Percentiles rank a stretch among this genome's conserved stretches.
Conservation (phyloP, 2,888 invertebrate species). For the Phymatocera aterrima region DNA sequence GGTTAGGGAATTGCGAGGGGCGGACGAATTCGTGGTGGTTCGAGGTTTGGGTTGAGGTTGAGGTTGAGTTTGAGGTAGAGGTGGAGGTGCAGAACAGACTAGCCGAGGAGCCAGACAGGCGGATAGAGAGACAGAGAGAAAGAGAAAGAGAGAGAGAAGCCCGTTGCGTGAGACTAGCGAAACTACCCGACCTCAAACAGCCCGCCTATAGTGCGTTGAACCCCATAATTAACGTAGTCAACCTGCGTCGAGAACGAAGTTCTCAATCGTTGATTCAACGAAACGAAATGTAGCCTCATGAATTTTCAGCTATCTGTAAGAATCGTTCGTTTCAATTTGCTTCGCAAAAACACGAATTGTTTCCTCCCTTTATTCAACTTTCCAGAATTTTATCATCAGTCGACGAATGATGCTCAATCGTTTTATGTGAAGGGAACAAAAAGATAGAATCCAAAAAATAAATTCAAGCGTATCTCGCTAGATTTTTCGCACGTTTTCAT, state of each 20-base stretch:
- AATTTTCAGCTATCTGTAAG: too few species aligned
- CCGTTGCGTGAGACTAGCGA: conserved; percentile 59
- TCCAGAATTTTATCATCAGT: too few species aligned
- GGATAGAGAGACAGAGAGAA: conserved; percentile 14
- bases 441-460: too few species aligned
- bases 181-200: conserved; percentile 51
- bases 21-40: neutral
- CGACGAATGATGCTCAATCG: too few species aligned
- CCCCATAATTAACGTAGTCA: conserved; percentile 64
- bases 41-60: neutral
- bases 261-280: neutral
- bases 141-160: conserved; percentile 44
- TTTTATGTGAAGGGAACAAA: too few species aligned
- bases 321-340: neutral
- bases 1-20: conserved; percentile 18
- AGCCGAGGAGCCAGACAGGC: conserved; percentile 37
- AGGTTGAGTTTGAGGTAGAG: neutral
- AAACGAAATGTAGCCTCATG: neutral
- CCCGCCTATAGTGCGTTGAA: conserved; percentile 61
- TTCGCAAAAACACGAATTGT: too few species aligned
- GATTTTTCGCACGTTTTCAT: too few species aligned
- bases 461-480: too few species aligned
- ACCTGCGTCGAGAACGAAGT: conserved; percentile 50
- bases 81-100: conserved; percentile 32
- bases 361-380: too few species aligned